Evolutionary conservation across 2,113 vertebrate genomes (phyloP).

Genomic region (Apistogramma diplotaenia): DNA sequence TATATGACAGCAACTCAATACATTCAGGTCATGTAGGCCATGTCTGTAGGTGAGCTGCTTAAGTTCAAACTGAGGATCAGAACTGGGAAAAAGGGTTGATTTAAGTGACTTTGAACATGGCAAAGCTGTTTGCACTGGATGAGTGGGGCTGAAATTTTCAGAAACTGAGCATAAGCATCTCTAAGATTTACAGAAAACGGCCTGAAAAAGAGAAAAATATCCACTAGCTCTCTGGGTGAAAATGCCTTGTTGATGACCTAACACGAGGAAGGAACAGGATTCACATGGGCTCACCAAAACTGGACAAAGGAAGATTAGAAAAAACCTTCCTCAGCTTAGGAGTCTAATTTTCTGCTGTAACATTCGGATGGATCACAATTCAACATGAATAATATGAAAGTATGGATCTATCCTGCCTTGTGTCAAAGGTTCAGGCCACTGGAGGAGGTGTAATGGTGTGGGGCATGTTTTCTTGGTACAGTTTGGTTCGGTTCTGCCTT

Average conservation of each 20-base stretch:
- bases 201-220: background rate
- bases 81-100: background rate
- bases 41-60: background rate
- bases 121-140: background rate
- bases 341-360: too few relatives aligned
- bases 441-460: too few relatives aligned
- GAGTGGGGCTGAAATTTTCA: background rate
- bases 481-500: too few relatives aligned
- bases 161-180: background rate
- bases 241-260: background rate
- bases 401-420: too few relatives aligned
- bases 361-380: too few relatives aligned
- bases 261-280: too few relatives aligned
- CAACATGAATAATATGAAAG: too few relatives aligned
- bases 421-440: too few relatives aligned
- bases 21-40: background rate
- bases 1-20: background rate
- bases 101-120: background rate
- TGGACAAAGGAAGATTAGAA: too few relatives aligned
- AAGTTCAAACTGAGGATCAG: background rate
- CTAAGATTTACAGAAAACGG: background rate
- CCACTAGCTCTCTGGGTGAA: background rate
- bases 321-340: too few relatives aligned
- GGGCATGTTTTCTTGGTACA: too few relatives aligned
- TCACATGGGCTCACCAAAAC: too few relatives aligned